Base-by-base conservation (phyloP, 2,888 invertebrate species). In the Tenthredo livida region DNA sequence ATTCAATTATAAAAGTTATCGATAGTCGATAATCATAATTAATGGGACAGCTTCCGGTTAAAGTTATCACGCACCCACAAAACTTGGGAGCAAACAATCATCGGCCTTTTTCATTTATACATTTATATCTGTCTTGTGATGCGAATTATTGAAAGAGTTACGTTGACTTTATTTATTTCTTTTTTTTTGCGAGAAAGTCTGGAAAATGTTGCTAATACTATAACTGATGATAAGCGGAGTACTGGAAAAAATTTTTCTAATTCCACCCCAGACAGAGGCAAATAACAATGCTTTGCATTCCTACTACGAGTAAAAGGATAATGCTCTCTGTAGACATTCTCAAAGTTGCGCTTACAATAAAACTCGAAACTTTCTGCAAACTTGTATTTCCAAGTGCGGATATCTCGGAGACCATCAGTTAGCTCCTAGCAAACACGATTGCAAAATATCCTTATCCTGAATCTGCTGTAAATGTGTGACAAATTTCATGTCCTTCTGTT, bases 351-450 rank as follows among this genome's bases (percentile, higher is more conserved):
- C 33, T 29, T 5, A 17, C 33, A 67, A 61, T 29, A 29, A 29
- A 61, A 25, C 12, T 61, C 17, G 29, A 70, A 67, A 67, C 67
- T 67, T 33, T 67, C 67, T 33, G 29, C 33, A 33, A 67, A 67
- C 67, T 67, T 67, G 67, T 15, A 15, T 15, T 33, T 67, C 33
- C 67, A 67, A 67, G 67, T 67, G 15, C 67, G 67, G 33, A 33
- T 67, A 67, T 67, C 67, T 67, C 29, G 6, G 7, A 33, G 33
- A 33, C 33, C 67, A 67, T 67, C 67, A 67, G 67, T 67, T 67
- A 67, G 67, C 33, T 67, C 12, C 33, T 33, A 33, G 17, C 29
- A 67, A 67, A 67, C 12, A 67, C 7, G 33, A 33, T 33, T 67
- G 67, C 6, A 21, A 21, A n/a, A 17, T 21, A 72, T 72, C 10